Conservation (phyloP, 2,888 invertebrate species). For the Mellilla xanthometata region DNA sequence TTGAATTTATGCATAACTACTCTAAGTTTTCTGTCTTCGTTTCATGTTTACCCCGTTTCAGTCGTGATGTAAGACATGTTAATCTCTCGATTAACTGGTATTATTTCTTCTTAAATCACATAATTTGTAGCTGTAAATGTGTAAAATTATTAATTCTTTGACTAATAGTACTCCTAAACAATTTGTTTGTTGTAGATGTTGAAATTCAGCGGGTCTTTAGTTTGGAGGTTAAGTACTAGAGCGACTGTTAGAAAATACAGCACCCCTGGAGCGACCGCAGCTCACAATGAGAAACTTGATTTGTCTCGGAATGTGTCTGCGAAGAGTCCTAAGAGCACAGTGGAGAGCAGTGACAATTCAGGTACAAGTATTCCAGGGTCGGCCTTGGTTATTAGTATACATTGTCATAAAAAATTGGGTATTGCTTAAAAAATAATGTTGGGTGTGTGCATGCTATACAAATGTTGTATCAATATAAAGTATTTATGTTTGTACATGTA, state of each 20-base stretch:
- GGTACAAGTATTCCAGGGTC: conserved; percentile 33
- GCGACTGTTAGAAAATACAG: conserved; percentile 61
- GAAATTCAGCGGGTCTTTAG: conserved; percentile 70
- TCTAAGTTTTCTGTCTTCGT: neutral
- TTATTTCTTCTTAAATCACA: neutral
- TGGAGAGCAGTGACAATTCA: conserved; percentile 43
- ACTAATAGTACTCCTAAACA: conserved; percentile 10
- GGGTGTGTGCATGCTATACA: too few relatives aligned
- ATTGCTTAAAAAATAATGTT: too few relatives aligned
- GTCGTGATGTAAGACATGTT: conserved; percentile 69
- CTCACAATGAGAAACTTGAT: conserved; percentile 84
- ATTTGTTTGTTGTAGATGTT: conserved; percentile 64
- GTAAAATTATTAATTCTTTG: neutral
- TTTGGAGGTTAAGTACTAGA: conserved; percentile 79
- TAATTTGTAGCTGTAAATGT: neutral
- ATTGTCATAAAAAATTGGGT: neutral
- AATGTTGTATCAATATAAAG: too few relatives aligned
- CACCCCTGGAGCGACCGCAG: conserved; percentile 90
- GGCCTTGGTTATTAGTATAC: conserved; percentile 1
- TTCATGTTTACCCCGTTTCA: conserved; percentile 1
- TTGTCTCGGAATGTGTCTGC: conserved; percentile 44
- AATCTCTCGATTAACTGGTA: conserved; percentile 28
- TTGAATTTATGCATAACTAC: neutral
- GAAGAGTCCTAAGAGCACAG: conserved; percentile 34
- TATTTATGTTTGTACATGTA: too few relatives aligned